phyloP scores from a whole-genome alignment of 2,888 invertebrate genomes.

The Ochropacha duplaris region DNA sequence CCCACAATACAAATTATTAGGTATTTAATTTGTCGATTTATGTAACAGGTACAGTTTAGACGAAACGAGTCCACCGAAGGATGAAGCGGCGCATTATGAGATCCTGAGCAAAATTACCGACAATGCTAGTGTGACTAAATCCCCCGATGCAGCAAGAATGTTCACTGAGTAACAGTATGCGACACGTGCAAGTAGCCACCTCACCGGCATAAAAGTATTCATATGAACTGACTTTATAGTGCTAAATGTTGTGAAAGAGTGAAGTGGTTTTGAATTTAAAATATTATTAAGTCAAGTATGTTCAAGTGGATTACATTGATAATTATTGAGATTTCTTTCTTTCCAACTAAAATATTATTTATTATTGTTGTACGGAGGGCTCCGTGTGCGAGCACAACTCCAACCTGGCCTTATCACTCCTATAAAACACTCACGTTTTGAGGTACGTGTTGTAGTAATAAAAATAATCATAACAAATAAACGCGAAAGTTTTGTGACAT shows the following conservation, averaged over 20 bases:
- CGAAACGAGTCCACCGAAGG: constrained; percentile 84
- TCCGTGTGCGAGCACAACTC: too few species aligned
- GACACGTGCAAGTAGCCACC: constrained; percentile 32
- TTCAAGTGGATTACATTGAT: constrained; percentile 10
- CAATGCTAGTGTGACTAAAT: constrained; percentile 2
- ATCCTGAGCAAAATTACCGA: constrained; percentile 80
- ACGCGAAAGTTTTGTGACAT: too few species aligned
- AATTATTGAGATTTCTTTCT: background rate
- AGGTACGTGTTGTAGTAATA: too few species aligned
- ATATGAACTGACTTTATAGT: background rate
- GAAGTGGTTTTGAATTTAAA: background rate
- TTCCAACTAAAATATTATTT: background rate
- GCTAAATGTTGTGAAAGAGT: background rate
- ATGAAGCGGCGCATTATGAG: constrained; percentile 81
- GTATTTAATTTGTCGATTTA: background rate
- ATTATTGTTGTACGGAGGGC: background rate
- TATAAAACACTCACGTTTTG: too few species aligned
- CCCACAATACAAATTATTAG: background rate
- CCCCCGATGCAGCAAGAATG: constrained; percentile 16
- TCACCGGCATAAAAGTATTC: background rate
- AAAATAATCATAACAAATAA: too few species aligned
- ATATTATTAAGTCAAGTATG: background rate
- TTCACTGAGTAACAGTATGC: constrained; percentile 36
- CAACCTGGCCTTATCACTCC: too few species aligned
- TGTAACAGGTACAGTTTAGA: constrained; percentile 81